These are phyloP conservation scores for Malurus elegans DNA, from an alignment of 2,113 vertebrate genomes.

Conservation along the genomic window DNA sequence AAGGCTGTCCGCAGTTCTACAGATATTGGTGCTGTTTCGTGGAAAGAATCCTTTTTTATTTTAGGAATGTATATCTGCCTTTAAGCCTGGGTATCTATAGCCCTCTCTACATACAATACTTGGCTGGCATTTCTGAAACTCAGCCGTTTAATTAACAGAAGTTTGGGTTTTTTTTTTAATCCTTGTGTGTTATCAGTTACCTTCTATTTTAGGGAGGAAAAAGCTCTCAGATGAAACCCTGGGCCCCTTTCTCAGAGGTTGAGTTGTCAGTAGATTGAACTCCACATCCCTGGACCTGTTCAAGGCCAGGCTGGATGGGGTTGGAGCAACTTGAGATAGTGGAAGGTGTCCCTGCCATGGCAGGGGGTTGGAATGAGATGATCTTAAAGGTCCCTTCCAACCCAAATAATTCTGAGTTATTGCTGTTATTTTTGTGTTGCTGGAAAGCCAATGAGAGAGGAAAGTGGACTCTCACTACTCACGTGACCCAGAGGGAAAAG, in stretches of 20 bases:
- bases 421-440: not conserved
- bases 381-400: not conserved
- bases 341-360: not conserved
- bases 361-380: not conserved
- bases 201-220: not conserved
- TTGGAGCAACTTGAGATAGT: not conserved
- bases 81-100: not conserved
- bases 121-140: conserved; percentile 29
- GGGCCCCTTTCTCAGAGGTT: not conserved
- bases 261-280: not conserved
- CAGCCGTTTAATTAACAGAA: not conserved
- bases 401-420: not conserved
- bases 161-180: not conserved
- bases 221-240: not conserved
- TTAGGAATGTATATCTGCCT: not conserved
- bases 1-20: not conserved
- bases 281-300: not conserved
- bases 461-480: not conserved
- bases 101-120: not conserved
- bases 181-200: not conserved
- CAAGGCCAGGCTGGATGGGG: not conserved
- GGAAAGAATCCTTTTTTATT: not conserved
- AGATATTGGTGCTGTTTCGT: not conserved
- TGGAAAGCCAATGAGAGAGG: not conserved
- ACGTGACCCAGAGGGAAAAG: not conserved